Percentiles rank a stretch among this genome's conserved stretches.
These are phyloP conservation scores for Mastomys natalensis DNA, from an alignment of 2,113 vertebrate genomes.

Conservation along the genomic window DNA sequence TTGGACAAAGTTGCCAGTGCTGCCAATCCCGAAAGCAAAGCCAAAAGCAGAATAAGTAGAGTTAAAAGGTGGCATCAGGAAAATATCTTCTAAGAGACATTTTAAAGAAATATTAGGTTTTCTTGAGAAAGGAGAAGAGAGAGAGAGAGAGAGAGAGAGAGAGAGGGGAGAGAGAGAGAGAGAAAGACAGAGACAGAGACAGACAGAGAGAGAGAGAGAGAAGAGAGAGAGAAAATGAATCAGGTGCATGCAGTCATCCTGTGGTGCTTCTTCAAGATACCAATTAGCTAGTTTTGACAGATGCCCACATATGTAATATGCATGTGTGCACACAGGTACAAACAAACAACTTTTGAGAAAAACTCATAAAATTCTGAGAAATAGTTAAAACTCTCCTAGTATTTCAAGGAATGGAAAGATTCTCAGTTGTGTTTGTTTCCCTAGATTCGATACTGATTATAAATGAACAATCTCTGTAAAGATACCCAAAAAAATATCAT, in stretches of 20 bases:
- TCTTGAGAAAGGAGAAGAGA: not conserved
- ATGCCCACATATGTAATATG: not conserved
- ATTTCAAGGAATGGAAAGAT: conserved; percentile 22
- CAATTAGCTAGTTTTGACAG: not conserved
- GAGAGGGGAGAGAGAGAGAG: accelerated
- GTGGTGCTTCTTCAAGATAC: not conserved
- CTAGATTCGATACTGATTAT: not conserved
- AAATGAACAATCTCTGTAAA: not conserved
- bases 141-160: not conserved
- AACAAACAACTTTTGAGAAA: not conserved
- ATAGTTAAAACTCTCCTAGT: not conserved
- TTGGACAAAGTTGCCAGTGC: not conserved
- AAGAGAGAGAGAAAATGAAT: not conserved
- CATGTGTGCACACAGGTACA: not conserved
- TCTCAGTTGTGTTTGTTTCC: not conserved
- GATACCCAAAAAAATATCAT: not conserved
- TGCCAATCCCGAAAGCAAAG: not conserved
- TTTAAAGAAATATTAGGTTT: not conserved
- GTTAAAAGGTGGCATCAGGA: not conserved
- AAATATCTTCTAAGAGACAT: not conserved
- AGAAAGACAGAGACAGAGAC: not conserved
- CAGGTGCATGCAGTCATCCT: not conserved
- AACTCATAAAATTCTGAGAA: conserved; percentile 39
- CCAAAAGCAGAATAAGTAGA: not conserved
- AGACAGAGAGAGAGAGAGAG: not conserved